Evolutionary conservation across 2,113 vertebrate species (phyloP).

Genomic region (Tragelaphus strepsiceros): DNA sequence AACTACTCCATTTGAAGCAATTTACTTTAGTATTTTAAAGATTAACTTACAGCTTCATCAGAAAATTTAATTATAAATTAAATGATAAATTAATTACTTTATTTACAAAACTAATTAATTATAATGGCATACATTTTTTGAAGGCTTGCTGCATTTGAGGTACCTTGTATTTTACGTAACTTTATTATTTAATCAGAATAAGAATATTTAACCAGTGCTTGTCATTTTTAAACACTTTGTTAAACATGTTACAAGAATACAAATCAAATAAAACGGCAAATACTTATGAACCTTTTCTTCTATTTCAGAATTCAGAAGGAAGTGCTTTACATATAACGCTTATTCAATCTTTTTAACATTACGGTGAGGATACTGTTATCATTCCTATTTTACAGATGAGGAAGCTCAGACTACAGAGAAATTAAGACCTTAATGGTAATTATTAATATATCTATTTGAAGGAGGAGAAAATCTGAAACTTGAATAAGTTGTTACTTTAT

Average conservation of each 20-base stretch:
- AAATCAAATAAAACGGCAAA: constrained; percentile 8
- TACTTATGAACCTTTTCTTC: background rate
- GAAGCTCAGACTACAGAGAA: background rate
- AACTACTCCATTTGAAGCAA: background rate
- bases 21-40: constrained; percentile 10
- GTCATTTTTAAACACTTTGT: background rate
- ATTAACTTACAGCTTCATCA: background rate
- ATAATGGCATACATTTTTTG: background rate
- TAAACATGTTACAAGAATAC: background rate
- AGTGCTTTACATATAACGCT: background rate
- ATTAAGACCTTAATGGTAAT: background rate
- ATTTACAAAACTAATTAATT: constrained; percentile 27
- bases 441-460: background rate
- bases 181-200: constrained; percentile 19
- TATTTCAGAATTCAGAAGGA: background rate
- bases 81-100: constrained; percentile 23
- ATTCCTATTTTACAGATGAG: background rate
- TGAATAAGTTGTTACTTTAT: background rate
- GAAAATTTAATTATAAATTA: background rate
- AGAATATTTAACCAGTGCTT: background rate
- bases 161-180: background rate
- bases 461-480: background rate
- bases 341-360: background rate
- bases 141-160: background rate
- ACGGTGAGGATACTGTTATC: background rate